Evolutionary conservation across 2,113 vertebrate species (phyloP).

Genomic region (Fregata magnificens): DNA sequence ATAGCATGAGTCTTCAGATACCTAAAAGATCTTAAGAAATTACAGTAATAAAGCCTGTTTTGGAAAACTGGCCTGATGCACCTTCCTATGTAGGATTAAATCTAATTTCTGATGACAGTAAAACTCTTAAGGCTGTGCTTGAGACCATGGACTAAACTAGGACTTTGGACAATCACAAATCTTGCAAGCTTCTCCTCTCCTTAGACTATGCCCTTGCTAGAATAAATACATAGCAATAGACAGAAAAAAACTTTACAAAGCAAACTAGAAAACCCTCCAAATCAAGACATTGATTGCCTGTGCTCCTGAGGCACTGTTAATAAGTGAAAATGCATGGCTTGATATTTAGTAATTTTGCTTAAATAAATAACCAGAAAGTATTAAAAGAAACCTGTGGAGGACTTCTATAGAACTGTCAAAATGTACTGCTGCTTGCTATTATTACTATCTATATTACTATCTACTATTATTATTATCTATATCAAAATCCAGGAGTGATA

Average conservation of each 20-base stretch:
- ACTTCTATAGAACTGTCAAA: not conserved
- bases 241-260: not conserved
- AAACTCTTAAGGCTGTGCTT: not conserved
- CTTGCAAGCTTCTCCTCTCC: not conserved
- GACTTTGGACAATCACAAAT: not conserved
- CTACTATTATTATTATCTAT: not conserved
- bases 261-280: not conserved
- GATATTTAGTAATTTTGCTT: not conserved
- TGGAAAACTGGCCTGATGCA: not conserved
- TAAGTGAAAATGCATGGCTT: not conserved
- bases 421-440: not conserved
- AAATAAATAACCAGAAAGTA: not conserved
- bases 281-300: not conserved
- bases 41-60: not conserved
- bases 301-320: not conserved
- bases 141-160: not conserved
- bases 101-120: not conserved
- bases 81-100: not conserved
- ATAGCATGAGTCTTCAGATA: not conserved
- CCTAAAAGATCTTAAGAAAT: not conserved
- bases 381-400: not conserved
- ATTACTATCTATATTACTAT: not conserved
- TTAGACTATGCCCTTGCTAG: not conserved
- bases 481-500: not conserved
- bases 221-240: not conserved